A percentile compares a stretch with the other conserved stretches of the same genome.
These are phyloP conservation scores for Schizotus pectinicornis DNA, from an alignment of 2,888 invertebrate genomes.

Conservation along the genomic window DNA sequence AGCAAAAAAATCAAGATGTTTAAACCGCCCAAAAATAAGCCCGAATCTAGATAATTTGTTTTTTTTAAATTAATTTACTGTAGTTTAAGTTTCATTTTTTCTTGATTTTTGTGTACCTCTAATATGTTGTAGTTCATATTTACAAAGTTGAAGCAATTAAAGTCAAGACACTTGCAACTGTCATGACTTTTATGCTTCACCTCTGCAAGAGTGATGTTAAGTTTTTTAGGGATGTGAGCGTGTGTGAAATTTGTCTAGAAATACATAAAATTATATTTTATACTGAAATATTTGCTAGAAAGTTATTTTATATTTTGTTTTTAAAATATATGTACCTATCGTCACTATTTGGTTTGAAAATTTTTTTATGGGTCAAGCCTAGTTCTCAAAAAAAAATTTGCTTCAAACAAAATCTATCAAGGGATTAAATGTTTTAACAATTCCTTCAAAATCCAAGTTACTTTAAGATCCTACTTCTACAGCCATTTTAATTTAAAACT, in stretches of 20 bases:
- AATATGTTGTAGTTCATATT: not conserved
- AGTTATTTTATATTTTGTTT: constrained; percentile 15
- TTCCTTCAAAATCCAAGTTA: too few relatives aligned
- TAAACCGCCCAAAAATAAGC: constrained; percentile 92
- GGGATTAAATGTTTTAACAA: too few relatives aligned
- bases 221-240: constrained; percentile 9
- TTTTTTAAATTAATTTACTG: constrained; percentile 1
- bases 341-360: not conserved
- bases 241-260: constrained; percentile 6
- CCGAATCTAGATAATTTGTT: constrained; percentile 80
- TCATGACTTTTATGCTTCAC: not conserved
- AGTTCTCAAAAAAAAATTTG: not conserved
- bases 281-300: constrained; percentile 26
- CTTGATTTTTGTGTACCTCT: constrained; percentile 2
- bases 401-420: too few relatives aligned
- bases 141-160: not conserved
- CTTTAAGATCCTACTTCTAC: too few relatives aligned
- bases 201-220: not conserved
- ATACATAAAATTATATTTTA: constrained; percentile 18
- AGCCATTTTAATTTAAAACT: too few relatives aligned
- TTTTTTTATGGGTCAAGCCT: not conserved
- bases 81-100: not conserved
- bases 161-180: not conserved
- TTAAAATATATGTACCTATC: constrained; percentile 13
- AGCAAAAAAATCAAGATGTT: constrained; percentile 82